These are phyloP conservation scores for Tipula confusa DNA, from an alignment of 2,888 invertebrate genomes.

Conservation along the genomic window DNA sequence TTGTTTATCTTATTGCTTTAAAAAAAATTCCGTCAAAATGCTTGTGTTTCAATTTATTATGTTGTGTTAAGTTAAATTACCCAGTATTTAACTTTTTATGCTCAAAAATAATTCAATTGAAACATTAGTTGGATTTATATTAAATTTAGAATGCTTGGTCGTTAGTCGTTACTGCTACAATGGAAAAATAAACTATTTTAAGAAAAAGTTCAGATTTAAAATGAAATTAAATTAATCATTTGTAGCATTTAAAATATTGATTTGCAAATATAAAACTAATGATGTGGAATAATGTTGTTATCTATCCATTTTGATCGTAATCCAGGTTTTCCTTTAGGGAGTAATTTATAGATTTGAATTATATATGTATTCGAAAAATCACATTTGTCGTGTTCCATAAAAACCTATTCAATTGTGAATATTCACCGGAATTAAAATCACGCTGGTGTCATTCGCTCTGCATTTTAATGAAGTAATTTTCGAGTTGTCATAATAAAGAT, in stretches of 20 bases:
- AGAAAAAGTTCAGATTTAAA: neutral
- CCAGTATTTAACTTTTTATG: no score
- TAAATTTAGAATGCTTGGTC: no score
- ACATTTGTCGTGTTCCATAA: neutral
- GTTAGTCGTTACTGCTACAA: no score
- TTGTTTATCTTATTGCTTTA: no score
- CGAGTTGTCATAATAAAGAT: neutral
- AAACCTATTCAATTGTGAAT: neutral
- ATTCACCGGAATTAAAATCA: neutral
- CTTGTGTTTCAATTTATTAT: no score
- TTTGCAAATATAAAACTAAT: neutral
- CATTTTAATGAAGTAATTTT: neutral
- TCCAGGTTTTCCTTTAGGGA: neutral
- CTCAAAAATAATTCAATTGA: no score
- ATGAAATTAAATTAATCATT: no score
- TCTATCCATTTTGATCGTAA: neutral
- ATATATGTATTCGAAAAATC: neutral
- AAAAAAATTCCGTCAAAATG: no score
- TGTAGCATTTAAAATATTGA: neutral
- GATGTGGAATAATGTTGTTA: neutral
- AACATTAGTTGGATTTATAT: no score
- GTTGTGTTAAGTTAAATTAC: no score
- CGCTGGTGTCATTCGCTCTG: neutral
- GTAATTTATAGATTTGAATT: neutral
- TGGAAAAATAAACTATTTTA: neutral